A percentile compares a stretch with the other conserved stretches of the same genome.
These are phyloP conservation scores for Agonum fuliginosum DNA, from an alignment of 2,888 invertebrate species.

Conservation along the genomic window DNA sequence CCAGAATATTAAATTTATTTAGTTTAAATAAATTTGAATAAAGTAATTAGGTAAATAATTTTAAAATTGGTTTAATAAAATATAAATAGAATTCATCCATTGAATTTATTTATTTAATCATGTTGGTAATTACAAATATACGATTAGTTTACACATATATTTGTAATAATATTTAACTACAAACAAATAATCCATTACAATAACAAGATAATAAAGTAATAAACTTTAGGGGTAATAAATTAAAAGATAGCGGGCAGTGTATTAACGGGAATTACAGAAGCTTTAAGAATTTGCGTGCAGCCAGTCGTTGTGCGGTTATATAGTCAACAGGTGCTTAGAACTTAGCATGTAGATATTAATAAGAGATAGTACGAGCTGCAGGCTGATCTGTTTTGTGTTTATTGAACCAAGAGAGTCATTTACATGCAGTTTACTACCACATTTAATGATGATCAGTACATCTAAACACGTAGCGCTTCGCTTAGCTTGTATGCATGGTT, in stretches of 20 bases:
- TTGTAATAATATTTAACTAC: slow-evolving; percentile 7
- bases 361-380: slow-evolving; percentile 46
- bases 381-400: slow-evolving; percentile 40
- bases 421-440: slow-evolving; percentile 40
- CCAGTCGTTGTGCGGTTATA: slow-evolving; percentile 5
- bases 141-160: neutral
- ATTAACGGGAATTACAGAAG: slow-evolving; percentile 32
- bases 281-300: slow-evolving; percentile 47
- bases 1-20: slow-evolving; percentile 4
- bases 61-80: slow-evolving; percentile 1
- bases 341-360: slow-evolving; percentile 55
- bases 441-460: too few species aligned
- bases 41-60: slow-evolving; percentile 21
- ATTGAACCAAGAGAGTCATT: neutral
- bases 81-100: slow-evolving; percentile 1
- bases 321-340: slow-evolving; percentile 59
- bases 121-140: slow-evolving; percentile 36
- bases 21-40: slow-evolving; percentile 3
- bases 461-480: too few species aligned
- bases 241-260: neutral
- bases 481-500: too few species aligned
- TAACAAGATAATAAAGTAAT: neutral
- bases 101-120: slow-evolving; percentile 27
- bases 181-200: slow-evolving; percentile 1
- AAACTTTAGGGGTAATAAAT: neutral